Percentiles rank a stretch among this genome's conserved stretches.
Evolutionary conservation across 2,888 invertebrate genomes (phyloP).

Genomic region (Fabriciana adippe): DNA sequence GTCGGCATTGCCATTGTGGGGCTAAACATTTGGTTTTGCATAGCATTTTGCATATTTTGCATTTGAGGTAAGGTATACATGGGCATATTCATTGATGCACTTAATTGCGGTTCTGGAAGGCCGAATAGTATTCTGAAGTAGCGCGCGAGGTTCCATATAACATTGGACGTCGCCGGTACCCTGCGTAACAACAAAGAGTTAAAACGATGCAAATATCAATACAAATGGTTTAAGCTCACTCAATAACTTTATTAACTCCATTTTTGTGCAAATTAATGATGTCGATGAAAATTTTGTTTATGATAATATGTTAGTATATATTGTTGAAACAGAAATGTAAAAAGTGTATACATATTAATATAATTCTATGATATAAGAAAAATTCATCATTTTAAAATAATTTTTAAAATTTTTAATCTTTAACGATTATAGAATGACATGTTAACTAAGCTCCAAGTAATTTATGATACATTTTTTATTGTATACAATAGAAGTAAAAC

Average conservation of each 20-base stretch:
- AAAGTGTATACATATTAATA: no score
- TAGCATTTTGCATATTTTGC: constrained; percentile 46
- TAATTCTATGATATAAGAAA: no score
- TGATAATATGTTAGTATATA: neutral
- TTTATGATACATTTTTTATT: no score
- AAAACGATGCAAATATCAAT: constrained; percentile 53
- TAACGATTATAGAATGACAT: no score
- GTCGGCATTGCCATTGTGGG: constrained; percentile 60
- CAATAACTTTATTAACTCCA: constrained; percentile 25
- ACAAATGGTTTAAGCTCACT: constrained; percentile 40
- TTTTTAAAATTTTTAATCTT: no score
- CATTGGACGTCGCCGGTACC: constrained; percentile 81
- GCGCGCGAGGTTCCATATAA: constrained; percentile 80
- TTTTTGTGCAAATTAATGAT: neutral
- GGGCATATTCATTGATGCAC: constrained; percentile 71
- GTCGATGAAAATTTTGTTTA: neutral
- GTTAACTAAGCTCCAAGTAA: no score
- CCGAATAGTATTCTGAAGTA: constrained; percentile 78
- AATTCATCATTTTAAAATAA: no score
- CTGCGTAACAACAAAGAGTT: constrained; percentile 59
- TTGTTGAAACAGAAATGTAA: no score
- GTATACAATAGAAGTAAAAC: neutral
- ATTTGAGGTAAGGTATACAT: constrained; percentile 77
- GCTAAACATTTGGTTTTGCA: constrained; percentile 46
- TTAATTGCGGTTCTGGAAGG: constrained; percentile 71